A percentile compares a stretch with the other conserved stretches of the same genome.
These are phyloP conservation scores for Pseudococcus jackbeardsleyi DNA, from an alignment of 2,888 invertebrate species.

Conservation along the genomic window DNA sequence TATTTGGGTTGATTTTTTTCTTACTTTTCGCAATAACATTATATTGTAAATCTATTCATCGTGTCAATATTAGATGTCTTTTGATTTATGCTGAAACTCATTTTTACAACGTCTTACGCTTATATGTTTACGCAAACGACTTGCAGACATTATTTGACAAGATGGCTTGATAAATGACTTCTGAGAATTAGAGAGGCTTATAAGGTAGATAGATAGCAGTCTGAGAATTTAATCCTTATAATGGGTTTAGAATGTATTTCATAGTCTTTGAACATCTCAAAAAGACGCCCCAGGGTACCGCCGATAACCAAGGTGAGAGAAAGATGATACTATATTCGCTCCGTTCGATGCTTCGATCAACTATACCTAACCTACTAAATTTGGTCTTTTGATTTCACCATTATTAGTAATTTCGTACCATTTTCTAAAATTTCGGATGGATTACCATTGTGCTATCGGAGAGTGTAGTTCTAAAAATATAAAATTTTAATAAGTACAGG, in stretches of 20 bases:
- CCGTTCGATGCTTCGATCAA: neutral
- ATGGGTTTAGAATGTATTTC: conserved; percentile 43
- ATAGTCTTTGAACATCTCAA: conserved; percentile 46
- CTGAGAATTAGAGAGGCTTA: conserved; percentile 48
- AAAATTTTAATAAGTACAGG: no score
- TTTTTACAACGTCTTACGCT: conserved; percentile 18
- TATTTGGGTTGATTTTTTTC: neutral
- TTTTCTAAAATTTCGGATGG: neutral
- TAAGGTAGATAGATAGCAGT: conserved; percentile 44
- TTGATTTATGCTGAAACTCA: conserved; percentile 38
- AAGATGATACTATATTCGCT: neutral
- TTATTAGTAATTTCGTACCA: neutral
- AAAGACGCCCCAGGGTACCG: conserved; percentile 33
- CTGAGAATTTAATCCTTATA: conserved; percentile 46
- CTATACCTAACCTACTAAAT: neutral
- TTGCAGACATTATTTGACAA: conserved; percentile 48
- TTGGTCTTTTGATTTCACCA: conserved; percentile 2
- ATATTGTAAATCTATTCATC: neutral
- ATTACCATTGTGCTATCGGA: no score
- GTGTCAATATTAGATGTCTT: conserved; percentile 6
- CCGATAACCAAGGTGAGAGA: conserved; percentile 20
- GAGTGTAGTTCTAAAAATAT: no score
- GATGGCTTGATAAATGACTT: conserved; percentile 43
- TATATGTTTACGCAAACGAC: conserved; percentile 32
- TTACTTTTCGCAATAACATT: neutral